Percentiles rank a stretch among this genome's conserved stretches.
Conservation (phyloP, 1,140 invertebrate species). For the Orchestia grillus region DNA sequence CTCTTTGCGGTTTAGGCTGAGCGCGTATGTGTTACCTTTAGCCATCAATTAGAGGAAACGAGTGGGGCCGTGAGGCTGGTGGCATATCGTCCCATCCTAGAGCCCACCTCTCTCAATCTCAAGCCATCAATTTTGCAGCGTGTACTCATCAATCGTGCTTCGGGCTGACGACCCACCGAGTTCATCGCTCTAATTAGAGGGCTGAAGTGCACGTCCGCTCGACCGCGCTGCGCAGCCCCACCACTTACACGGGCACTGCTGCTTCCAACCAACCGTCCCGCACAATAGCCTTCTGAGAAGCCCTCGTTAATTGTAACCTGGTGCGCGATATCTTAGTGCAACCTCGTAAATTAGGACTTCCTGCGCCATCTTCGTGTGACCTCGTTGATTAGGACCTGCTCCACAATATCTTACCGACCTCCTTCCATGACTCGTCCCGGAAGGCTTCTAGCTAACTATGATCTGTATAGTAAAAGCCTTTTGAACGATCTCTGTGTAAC, state of each 20-base stretch:
- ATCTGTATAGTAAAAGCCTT: not conserved
- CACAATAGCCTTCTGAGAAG: not conserved
- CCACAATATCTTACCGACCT: not conserved
- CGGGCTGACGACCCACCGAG: constrained; percentile 8
- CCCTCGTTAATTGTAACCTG: not conserved
- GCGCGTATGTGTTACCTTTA: not conserved
- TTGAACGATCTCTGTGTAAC: not conserved
- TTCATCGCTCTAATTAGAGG: constrained; percentile 53
- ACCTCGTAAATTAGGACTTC: not conserved
- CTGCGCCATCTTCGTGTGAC: not conserved
- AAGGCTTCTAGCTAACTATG: not conserved
- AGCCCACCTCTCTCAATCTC: constrained; percentile 32
- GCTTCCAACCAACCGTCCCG: not conserved
- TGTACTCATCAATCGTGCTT: constrained; percentile 22
- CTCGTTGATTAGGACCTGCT: not conserved
- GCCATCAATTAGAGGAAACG: constrained; percentile 15
- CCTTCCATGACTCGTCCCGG: not conserved
- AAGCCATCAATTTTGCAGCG: constrained; percentile 42
- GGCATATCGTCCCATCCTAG: constrained; percentile 41
- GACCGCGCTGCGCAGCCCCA: not conserved
- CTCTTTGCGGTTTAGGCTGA: constrained; percentile 38
- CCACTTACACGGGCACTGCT: not conserved
- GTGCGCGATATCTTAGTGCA: not conserved
- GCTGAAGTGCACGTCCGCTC: not conserved
- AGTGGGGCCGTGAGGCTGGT: constrained; percentile 2